These are phyloP conservation scores for Neoseiulus cucumeris DNA, from an alignment of 1,140 invertebrate species.

Conservation along the genomic window DNA sequence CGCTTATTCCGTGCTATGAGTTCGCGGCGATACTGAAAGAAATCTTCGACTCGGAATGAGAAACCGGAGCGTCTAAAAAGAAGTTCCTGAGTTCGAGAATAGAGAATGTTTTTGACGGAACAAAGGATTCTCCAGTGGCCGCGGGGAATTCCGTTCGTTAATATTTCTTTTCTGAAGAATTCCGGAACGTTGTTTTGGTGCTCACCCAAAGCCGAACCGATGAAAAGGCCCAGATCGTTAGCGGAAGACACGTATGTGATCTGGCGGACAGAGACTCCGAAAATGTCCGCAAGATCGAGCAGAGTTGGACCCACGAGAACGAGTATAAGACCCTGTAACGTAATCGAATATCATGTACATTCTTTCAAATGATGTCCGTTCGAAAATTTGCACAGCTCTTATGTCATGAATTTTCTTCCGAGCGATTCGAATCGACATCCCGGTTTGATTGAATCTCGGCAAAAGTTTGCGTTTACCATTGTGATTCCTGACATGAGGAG, in stretches of 20 bases:
- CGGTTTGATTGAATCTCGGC: neutral
- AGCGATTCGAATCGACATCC: neutral
- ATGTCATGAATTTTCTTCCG: neutral
- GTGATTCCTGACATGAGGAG: slow-evolving; percentile 8
- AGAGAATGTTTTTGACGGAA: too few relatives aligned
- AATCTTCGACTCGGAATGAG: too few relatives aligned
- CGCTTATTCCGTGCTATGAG: too few relatives aligned
- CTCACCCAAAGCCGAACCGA: neutral
- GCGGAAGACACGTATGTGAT: neutral
- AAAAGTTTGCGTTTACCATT: neutral
- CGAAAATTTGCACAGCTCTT: neutral
- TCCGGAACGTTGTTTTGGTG: neutral
- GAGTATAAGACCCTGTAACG: neutral
- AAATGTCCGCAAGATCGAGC: neutral
- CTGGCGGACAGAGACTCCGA: neutral
- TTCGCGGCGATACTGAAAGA: too few relatives aligned
- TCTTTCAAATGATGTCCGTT: neutral
- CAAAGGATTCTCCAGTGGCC: too few relatives aligned
- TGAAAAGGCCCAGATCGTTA: neutral
- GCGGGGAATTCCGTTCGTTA: too few relatives aligned
- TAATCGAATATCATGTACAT: neutral
- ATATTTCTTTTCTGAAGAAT: too few relatives aligned
- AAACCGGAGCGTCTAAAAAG: too few relatives aligned
- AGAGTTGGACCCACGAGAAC: neutral
- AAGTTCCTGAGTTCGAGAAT: too few relatives aligned